These are phyloP conservation scores for Thymelicus lineola DNA, from an alignment of 2,888 invertebrate genomes.

Conservation along the genomic window DNA sequence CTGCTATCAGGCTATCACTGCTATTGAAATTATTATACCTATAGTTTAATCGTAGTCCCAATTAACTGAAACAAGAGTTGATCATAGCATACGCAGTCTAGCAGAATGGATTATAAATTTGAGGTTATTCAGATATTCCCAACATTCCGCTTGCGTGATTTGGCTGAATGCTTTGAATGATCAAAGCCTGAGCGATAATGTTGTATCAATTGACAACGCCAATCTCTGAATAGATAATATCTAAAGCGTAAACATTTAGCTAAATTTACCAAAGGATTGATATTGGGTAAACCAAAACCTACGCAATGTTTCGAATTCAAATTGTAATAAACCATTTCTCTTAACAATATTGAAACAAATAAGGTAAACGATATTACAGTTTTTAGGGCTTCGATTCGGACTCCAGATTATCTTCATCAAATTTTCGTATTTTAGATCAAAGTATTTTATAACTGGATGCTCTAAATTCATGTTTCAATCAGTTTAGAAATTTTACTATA, in stretches of 20 bases:
- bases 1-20: no score
- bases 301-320: background rate
- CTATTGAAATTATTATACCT: no score
- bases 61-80: background rate
- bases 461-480: background rate
- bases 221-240: background rate
- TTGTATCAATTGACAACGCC: background rate
- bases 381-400: no score
- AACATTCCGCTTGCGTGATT: conserved; percentile 2
- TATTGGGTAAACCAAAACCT: background rate
- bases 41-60: background rate
- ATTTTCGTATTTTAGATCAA: no score
- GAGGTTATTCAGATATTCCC: background rate
- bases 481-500: no score
- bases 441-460: no score
- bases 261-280: background rate
- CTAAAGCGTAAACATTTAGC: background rate
- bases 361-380: no score
- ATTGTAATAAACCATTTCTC: no score
- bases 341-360: no score
- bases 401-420: no score
- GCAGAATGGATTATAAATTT: conserved; percentile 8
- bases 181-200: background rate
- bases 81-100: background rate
- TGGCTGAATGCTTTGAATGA: background rate